Evolutionary conservation across 2,888 invertebrate species (phyloP).

Genomic region (Nomada goodeniana): DNA sequence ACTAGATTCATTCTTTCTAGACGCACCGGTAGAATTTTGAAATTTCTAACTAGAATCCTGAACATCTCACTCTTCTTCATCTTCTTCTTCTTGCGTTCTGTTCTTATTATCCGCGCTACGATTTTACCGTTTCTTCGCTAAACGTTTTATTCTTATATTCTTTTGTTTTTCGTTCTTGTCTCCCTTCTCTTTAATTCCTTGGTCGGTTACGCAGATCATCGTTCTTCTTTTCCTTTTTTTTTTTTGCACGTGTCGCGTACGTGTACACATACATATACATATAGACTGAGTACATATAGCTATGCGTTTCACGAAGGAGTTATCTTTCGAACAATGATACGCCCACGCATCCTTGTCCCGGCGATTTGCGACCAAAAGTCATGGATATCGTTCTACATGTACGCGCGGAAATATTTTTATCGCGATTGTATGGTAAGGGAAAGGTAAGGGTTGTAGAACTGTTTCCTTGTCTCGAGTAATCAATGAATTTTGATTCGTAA

Average conservation of each 20-base stretch:
- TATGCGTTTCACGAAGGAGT: conserved; percentile 37
- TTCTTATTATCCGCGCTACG: background rate
- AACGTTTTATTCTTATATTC: conserved; percentile 7
- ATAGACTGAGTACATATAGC: conserved; percentile 24
- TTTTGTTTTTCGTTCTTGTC: background rate
- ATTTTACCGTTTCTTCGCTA: background rate
- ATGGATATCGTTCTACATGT: background rate
- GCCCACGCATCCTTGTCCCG: conserved; percentile 13
- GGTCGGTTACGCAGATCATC: conserved; percentile 58
- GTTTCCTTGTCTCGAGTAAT: too few species aligned
- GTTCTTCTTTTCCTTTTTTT: background rate
- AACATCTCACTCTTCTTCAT: conserved; percentile 2
- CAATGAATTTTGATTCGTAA: too few species aligned
- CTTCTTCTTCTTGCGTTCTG: background rate
- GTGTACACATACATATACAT: conserved; percentile 14
- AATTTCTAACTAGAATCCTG: conserved; percentile 73
- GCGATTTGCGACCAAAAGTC: background rate
- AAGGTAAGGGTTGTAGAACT: too few species aligned
- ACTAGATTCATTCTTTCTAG: conserved; percentile 73
- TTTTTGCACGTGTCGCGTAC: background rate
- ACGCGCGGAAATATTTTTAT: too few species aligned
- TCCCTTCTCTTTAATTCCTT: conserved; percentile 38
- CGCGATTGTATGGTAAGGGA: too few species aligned
- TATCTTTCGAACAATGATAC: conserved; percentile 27
- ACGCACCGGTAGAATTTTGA: conserved; percentile 71